Base-by-base conservation (phyloP, 1,140 invertebrate species). In the Doryteuthis pealeii region DNA sequence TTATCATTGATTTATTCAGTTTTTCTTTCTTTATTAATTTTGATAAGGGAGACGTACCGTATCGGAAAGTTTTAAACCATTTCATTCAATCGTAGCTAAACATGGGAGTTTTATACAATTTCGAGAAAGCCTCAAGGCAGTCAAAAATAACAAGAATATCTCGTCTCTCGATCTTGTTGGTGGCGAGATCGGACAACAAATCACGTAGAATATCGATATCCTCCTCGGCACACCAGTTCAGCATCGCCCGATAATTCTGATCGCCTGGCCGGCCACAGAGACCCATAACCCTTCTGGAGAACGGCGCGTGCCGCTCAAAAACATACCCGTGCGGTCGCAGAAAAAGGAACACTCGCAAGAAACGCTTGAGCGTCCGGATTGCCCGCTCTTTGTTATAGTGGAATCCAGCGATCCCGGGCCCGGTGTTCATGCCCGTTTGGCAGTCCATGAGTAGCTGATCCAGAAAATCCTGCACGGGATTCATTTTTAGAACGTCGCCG, bases 11-110 rank as follows among this genome's bases (percentile, higher is more conserved):
- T n/a, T n/a, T n/a, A n/a, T n/a, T n/a, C n/a, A n/a, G n/a, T n/a
- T n/a, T n/a, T n/a, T n/a, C n/a, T n/a, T n/a, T n/a, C n/a, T n/a
- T n/a, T n/a, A n/a, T n/a, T n/a, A n/a, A n/a, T n/a, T n/a, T n/a
- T n/a, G n/a, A n/a, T n/a, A n/a, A n/a, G n/a, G n/a, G n/a, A n/a
- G n/a, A n/a, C n/a, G n/a, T n/a, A n/a, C n/a, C n/a, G n/a, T n/a
- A n/a, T n/a, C n/a, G n/a, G n/a, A n/a, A n/a, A n/a, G n/a, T n/a
- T n/a, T n/a, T n/a, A n/a, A n/a, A n/a, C n/a, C n/a, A 40, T 40
- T 40, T 40, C 3, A 62, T 62, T 62, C 26, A 62, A n/a, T 28
- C 54, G 54, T 62, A 62, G 54, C 54, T 62, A 28, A 62, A 62
- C 18, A 62, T 28, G 18, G 18, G 18, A 62, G 10, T 14, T 14